Evolutionary conservation across 2,113 vertebrate genomes (phyloP), one percentile per base, ranked within the genome.

Genomic region (Tachysurus fulvidraco): DNA sequence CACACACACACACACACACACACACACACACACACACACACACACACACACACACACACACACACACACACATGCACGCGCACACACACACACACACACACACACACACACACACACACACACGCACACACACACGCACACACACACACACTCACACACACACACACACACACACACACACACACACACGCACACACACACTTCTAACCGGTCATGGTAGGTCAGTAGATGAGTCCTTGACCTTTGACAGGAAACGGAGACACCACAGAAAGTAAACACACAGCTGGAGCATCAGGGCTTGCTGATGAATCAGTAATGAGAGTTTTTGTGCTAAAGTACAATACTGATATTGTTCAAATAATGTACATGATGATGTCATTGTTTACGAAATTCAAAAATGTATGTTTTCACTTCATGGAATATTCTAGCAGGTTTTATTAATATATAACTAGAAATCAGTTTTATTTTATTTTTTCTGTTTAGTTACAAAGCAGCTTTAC

Each of bases 121-220:
- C 44, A 65, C 85, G 83, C 67, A 77, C 81, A 77, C 11, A 52
- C 80, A 64, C 80, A 12, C 16, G 62, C 77, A 69, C 62, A 59
- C 71, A 79, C 73, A 78, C 28, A 57, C 86, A 69, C 82, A 62
- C 83, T 81, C 65, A 82, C 60, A 69, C 62, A 74, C 77, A 69
- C 62, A 59, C 71, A 79, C 73, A 78, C 28, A 57, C 86, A 69
- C 82, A 62, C 83, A 85, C 65, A 82, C 60, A 69, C 62, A 59
- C 65, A 74, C 54, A 83, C 23, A 80, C 44, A 65, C 85, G 83
- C 67, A 77, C 81, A 77, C 11, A 52, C 80, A 64, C 80, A 12
- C 16, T 9, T 46, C 83, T 21, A 80, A 23, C 21, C 46, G 36
- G 16, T 23, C 50, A 30, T 28, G 55, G 52, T 11, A 36, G 54